Evolutionary conservation across 2,113 vertebrate genomes (phyloP), one percentile per base, ranked within the genome.

Genomic region (Ellobius talpinus): DNA sequence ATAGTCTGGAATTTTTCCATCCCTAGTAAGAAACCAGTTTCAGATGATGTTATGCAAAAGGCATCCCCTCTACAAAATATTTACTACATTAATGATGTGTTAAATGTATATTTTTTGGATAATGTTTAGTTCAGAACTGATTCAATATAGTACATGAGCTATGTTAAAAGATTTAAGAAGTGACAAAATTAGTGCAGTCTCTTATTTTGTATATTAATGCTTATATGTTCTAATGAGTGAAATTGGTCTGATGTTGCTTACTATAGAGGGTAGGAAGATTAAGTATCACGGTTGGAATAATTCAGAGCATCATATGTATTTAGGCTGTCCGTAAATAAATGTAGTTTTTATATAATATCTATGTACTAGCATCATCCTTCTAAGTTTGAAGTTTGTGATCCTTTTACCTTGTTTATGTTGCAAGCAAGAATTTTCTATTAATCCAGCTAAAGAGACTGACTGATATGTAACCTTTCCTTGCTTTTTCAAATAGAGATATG

Each of bases 401-500:
- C 82, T 96, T 55, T 96, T 84, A 61, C 74, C 72, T 89, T 58
- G 72, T 93, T 50, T 21, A 77, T 50, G 8, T 91, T 84, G 36
- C 47, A 58, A 93, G 52, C 42, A 87, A 92, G 55, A 84, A 70
- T 81, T 77, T 63, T 26, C 87, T 42, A 31, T 92, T 93, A 94
- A 94, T 94, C 90, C 85, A 82, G 23, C 58, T 82, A 36, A 91
- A 96, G 55, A 96, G 81, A 89, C 52, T 47, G 78, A 90, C 63
- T 39, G 73, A 95, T 45, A 19, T 68, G 52, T 91, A 96, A 97
- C 89, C 81, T 97, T 96, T 89, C 16, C 74, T 91, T 94, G 61
- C 91, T 89, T 97, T 96, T 47, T 31, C 68, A 95, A 95, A 95
- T 94, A 96, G 90, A 96, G 94, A 96, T 87, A 79, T 94, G 61